Percentiles rank a stretch among this genome's conserved stretches.
Evolutionary conservation across 2,797 vertebrate species (phyloP).

Genomic region (Cygnus olor): DNA sequence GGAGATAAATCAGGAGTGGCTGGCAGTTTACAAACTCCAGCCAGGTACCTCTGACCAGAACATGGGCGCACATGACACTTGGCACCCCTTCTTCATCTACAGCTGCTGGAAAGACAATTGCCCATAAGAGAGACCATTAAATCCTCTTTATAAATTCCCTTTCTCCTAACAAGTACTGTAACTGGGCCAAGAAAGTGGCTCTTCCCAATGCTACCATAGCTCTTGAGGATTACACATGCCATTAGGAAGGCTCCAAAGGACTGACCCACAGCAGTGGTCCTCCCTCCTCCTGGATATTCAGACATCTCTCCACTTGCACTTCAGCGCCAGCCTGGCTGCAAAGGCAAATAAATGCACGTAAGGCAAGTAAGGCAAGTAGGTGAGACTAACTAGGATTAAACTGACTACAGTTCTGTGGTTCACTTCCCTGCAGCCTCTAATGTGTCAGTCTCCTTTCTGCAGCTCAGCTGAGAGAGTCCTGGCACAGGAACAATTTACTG

Average conservation of each 20-base stretch:
- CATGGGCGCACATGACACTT: background rate
- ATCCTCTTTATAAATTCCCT: background rate
- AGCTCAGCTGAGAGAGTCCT: conserved; percentile 67
- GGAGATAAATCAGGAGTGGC: background rate
- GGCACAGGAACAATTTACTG: conserved; percentile 19
- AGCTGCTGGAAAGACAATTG: background rate
- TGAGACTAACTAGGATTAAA: conserved; percentile 64
- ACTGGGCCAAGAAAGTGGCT: background rate
- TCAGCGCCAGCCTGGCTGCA: conserved; percentile 36
- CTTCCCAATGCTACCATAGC: background rate
- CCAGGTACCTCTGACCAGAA: background rate
- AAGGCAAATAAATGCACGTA: conserved; percentile 56
- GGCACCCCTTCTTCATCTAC: background rate
- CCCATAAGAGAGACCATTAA: background rate
- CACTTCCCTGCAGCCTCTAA: conserved; percentile 65
- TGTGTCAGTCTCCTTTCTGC: conserved; percentile 60
- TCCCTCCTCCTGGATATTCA: background rate
- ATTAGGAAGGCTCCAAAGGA: background rate
- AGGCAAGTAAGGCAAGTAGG: conserved; percentile 61
- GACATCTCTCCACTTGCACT: background rate
- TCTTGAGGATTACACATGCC: rapidly evolving
- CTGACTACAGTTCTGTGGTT: conserved; percentile 68
- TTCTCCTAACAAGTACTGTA: background rate
- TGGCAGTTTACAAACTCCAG: background rate
- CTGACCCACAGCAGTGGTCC: background rate